A percentile compares a stretch with the other conserved stretches of the same genome.
phyloP scores from a whole-genome alignment of 2,797 vertebrate genomes.

The Intellagama lesueurii region DNA sequence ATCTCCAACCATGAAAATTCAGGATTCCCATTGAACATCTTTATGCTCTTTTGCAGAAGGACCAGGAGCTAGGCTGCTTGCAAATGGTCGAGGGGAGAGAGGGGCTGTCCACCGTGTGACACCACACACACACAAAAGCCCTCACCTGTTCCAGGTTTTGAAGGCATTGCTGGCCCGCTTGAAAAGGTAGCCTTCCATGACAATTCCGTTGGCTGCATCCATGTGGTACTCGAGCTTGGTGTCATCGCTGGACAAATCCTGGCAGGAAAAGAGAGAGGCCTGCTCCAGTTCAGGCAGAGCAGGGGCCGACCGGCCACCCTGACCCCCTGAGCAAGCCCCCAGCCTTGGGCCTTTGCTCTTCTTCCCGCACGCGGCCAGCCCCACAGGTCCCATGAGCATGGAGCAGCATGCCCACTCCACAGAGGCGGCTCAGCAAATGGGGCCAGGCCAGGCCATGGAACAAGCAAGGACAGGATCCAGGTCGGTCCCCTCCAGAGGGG shows the following conservation, averaged over 20 bases:
- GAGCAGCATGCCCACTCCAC: too few species aligned
- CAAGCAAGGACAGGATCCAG: too few species aligned
- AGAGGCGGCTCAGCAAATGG: too few species aligned
- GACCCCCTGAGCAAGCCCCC: too few species aligned
- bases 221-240: conserved; percentile 96
- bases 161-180: conserved; percentile 99
- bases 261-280: conserved; percentile 55
- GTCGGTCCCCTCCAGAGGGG: too few species aligned
- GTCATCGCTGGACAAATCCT: conserved; percentile 97
- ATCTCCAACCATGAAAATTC: too few species aligned
- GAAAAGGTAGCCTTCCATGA: conserved; percentile 98
- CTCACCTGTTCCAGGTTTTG: conserved; percentile 99
- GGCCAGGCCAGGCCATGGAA: too few species aligned
- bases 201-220: conserved; percentile 93
- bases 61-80: neutral
- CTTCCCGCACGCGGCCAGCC: too few species aligned
- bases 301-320: too few species aligned
- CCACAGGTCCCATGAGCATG: too few species aligned
- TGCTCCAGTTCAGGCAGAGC: too few species aligned
- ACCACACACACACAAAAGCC: neutral
- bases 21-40: neutral
- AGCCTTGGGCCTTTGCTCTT: too few species aligned
- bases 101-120: fast-evolving
- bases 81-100: neutral
- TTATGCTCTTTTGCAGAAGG: neutral